A percentile compares a stretch with the other conserved stretches of the same genome.
Conservation (phyloP, 2,113 vertebrate species). For the Nicator chloris region DNA sequence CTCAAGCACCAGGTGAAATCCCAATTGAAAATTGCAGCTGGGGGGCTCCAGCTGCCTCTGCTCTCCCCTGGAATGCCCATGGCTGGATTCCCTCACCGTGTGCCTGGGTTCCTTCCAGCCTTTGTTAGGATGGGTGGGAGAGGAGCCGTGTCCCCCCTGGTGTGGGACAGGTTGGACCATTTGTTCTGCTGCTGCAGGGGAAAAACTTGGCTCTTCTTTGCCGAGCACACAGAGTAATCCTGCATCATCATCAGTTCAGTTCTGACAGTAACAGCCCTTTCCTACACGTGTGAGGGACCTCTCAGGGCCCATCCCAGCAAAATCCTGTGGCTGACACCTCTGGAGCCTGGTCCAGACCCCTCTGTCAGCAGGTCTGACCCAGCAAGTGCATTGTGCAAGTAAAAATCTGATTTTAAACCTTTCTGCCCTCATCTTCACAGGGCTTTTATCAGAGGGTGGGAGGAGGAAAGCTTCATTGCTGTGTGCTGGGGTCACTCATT, state of each 20-base stretch:
- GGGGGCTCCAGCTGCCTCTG: not conserved
- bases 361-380: not conserved
- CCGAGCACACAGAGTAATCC: not conserved
- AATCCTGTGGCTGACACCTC: not conserved
- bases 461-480: not conserved
- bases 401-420: not conserved
- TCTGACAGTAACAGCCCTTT: not conserved
- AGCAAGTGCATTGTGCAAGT: not conserved
- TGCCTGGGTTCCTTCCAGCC: not conserved
- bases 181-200: not conserved
- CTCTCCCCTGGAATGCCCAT: accelerated
- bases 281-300: accelerated
- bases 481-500: not conserved
- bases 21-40: not conserved
- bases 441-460: not conserved
- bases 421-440: not conserved
- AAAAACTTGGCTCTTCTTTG: not conserved
- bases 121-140: not conserved
- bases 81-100: accelerated
- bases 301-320: not conserved
- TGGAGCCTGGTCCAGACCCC: not conserved
- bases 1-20: not conserved
- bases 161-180: accelerated
- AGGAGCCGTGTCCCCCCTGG: not conserved
- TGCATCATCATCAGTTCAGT: not conserved